Base-by-base conservation (phyloP, 2,888 invertebrate genomes). In the Tillus elongatus region DNA sequence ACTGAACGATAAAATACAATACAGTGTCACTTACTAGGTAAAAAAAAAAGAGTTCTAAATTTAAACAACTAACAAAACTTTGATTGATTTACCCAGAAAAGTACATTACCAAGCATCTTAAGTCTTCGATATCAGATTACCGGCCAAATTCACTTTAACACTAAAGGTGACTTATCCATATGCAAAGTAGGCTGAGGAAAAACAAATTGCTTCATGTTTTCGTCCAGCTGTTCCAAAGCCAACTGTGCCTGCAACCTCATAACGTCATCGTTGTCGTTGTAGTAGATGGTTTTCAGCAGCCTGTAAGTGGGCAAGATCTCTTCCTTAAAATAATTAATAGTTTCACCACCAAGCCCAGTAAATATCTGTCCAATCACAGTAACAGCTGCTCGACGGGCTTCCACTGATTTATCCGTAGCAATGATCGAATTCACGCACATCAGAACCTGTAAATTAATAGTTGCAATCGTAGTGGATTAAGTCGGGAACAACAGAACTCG, bases 381-480 rank as follows among this genome's bases (percentile, higher is more conserved):
- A 9, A 85, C 79, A 3, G 85, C 84, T 3, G 88, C 87, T 53
- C 87, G 71, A 35, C 87, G 70, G 24, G 86, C 84, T 61, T 85
- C 82, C 2, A 75, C 64, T 14, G 76, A 73, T 53, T 77, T 74
- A 54, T 89, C 89, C 0, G 74, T 73, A 55, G 76, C 72, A 52
- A 87, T 69, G 47, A 84, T 71, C 46, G 71, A 71, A 56, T 76
- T 74, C 35, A 84, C 72, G 56, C 83, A 84, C 13, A 73, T 68
- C 35, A 88, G 66, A 36, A 89, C 71, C 86, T 87, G 60, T 31
- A 67, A 69, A 46, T n/a, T n/a, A n/a, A n/a, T n/a, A n/a, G n/a
- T n/a, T n/a, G n/a, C n/a, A n/a, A n/a, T n/a, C n/a, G n/a, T n/a
- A n/a, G n/a, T n/a, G n/a, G n/a, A n/a, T n/a, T n/a, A n/a, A n/a